A percentile compares a stretch with the other conserved stretches of the same genome.
phyloP scores from a whole-genome alignment of 1,140 invertebrate genomes.

The Diachasma alloeum region DNA sequence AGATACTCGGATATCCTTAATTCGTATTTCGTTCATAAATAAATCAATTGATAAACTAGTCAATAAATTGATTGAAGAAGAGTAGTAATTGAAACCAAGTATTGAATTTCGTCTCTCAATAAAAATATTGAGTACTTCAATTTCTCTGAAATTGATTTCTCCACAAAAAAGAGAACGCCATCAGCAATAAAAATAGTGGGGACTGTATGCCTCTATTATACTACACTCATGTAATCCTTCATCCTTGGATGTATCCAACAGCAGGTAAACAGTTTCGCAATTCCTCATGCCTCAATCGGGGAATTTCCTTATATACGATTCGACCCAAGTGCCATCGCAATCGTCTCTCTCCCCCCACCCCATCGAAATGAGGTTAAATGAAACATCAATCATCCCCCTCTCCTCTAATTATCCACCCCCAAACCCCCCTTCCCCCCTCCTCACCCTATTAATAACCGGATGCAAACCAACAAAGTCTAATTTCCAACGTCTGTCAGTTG shows the following conservation, averaged over 20 bases:
- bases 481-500: no score
- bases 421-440: no score
- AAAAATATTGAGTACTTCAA: no score
- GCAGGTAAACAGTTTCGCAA: constrained; percentile 61
- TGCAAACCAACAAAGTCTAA: no score
- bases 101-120: no score
- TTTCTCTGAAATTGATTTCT: no score
- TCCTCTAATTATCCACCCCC: neutral
- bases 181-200: neutral
- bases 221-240: constrained; percentile 50
- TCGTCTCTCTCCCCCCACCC: neutral
- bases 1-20: no score
- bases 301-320: constrained; percentile 58
- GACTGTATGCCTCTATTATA: constrained; percentile 5
- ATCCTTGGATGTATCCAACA: constrained; percentile 53
- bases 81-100: no score
- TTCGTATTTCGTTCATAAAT: no score
- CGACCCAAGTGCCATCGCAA: neutral
- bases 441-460: neutral
- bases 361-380: neutral
- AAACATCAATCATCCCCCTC: neutral
- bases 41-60: no score
- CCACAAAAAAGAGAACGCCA: neutral
- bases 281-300: constrained; percentile 45
- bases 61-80: no score